These are phyloP conservation scores for Arion vulgaris DNA, from an alignment of 1,140 invertebrate species.

Conservation along the genomic window DNA sequence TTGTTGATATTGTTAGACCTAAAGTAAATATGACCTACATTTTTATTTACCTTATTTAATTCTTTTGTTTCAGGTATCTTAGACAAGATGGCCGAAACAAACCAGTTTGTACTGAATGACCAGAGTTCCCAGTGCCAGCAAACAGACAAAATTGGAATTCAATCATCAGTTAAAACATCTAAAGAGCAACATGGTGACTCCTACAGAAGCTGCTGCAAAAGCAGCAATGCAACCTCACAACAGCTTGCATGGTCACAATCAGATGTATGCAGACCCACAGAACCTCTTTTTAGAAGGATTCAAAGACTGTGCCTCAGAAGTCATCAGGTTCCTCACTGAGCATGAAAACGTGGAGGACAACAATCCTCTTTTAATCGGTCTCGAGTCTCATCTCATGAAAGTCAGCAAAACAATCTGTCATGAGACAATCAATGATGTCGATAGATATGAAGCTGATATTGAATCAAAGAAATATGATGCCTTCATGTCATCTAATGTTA, in stretches of 20 bases:
- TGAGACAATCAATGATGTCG: neutral
- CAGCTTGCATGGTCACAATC: neutral
- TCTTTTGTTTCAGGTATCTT: neutral
- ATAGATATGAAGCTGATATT: neutral
- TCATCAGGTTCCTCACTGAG: slow-evolving; percentile 26
- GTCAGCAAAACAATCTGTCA: slow-evolving; percentile 7
- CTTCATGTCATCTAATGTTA: neutral
- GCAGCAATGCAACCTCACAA: neutral
- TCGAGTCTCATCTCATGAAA: slow-evolving; percentile 12
- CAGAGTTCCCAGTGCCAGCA: neutral
- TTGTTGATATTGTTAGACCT: too few species aligned
- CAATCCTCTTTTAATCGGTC: slow-evolving; percentile 17
- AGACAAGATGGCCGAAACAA: neutral
- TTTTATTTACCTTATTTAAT: slow-evolving; percentile 4
- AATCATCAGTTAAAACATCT: neutral
- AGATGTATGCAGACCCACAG: neutral
- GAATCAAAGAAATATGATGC: neutral
- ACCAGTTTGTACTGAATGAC: neutral
- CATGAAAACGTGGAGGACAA: slow-evolving; percentile 18
- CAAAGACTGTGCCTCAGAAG: slow-evolving; percentile 36
- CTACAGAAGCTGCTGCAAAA: neutral
- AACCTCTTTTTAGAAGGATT: slow-evolving; percentile 37
- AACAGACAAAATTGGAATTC: neutral
- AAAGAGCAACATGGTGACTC: neutral
- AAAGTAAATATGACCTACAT: neutral